Conservation (phyloP, 2,888 invertebrate species). For the Folsomia candida region DNA sequence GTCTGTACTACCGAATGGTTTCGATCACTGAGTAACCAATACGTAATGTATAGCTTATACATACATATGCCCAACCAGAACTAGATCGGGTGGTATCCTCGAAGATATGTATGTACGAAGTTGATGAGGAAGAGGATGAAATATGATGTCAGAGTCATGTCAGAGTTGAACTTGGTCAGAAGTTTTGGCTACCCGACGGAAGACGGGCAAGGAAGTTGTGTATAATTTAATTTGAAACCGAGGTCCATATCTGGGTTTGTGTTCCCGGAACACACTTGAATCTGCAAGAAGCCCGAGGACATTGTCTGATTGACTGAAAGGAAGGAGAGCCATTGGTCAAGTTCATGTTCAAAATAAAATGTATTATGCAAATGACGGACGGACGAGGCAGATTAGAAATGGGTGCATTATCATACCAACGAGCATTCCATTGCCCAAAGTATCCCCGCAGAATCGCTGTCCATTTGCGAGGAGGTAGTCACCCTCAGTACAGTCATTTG, state of each 20-base stretch:
- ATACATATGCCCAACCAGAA: no score
- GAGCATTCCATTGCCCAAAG: conserved; percentile 39
- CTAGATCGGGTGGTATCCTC: no score
- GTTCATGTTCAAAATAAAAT: not conserved
- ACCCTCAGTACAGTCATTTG: conserved; percentile 34
- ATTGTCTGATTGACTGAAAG: conserved; percentile 25
- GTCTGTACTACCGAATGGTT: no score
- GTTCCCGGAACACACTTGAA: conserved; percentile 31
- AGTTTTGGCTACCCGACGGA: not conserved
- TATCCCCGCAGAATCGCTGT: conserved; percentile 43
- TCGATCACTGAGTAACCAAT: no score
- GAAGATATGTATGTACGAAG: no score
- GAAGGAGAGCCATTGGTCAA: not conserved
- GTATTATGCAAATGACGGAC: not conserved
- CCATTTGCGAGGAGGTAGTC: conserved; percentile 34
- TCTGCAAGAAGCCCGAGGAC: conserved; percentile 14
- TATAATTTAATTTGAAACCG: conserved; percentile 70
- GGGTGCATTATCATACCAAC: conserved; percentile 17
- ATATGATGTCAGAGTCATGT: no score
- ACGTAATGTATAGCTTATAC: no score
- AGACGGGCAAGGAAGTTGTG: conserved; percentile 63
- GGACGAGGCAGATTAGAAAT: no score
- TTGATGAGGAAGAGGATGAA: no score
- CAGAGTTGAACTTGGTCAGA: no score
- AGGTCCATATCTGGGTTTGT: conserved; percentile 43